Conservation (phyloP, 2,888 invertebrate genomes). For the Steinernema hermaphroditum region DNA sequence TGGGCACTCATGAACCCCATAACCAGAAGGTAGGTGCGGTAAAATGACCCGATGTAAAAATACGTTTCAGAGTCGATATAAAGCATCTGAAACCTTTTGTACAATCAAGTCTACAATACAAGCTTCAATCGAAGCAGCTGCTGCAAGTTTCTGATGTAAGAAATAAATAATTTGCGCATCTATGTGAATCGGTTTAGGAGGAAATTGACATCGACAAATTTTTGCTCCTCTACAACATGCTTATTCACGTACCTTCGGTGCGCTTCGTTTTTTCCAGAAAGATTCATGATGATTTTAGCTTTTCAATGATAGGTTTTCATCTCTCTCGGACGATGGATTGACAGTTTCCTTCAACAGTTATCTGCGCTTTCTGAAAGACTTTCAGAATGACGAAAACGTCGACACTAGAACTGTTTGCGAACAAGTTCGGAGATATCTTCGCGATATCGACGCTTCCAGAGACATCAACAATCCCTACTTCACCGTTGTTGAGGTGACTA, state of each 20-base stretch:
- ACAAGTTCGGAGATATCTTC: not conserved
- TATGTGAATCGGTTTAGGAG: conserved; percentile 32
- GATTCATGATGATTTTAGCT: not conserved
- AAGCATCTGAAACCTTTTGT: conserved; percentile 66
- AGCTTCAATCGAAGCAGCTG: conserved; percentile 59
- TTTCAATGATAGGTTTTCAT: conserved; percentile 40
- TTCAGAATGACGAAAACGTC: conserved; percentile 26
- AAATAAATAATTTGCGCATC: not conserved
- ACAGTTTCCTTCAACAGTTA: conserved; percentile 55
- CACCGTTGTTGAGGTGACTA: conserved; percentile 48
- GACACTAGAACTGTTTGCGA: not conserved
- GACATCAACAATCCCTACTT: conserved; percentile 53
- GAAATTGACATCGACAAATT: conserved; percentile 53
- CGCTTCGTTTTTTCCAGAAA: not conserved
- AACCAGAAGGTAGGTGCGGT: not conserved
- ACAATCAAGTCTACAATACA: conserved; percentile 63
- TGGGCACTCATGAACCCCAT: conserved; percentile 30
- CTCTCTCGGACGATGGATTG: conserved; percentile 39
- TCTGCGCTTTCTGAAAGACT: conserved; percentile 44
- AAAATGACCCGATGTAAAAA: not conserved
- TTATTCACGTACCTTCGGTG: conserved; percentile 50
- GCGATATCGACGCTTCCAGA: conserved; percentile 39
- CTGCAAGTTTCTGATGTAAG: conserved; percentile 62
- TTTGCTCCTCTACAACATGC: conserved; percentile 49
- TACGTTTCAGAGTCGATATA: conserved; percentile 47